These are phyloP conservation scores for Psilanteris sp. DNA, from an alignment of 1,140 invertebrate genomes.

Conservation along the genomic window DNA sequence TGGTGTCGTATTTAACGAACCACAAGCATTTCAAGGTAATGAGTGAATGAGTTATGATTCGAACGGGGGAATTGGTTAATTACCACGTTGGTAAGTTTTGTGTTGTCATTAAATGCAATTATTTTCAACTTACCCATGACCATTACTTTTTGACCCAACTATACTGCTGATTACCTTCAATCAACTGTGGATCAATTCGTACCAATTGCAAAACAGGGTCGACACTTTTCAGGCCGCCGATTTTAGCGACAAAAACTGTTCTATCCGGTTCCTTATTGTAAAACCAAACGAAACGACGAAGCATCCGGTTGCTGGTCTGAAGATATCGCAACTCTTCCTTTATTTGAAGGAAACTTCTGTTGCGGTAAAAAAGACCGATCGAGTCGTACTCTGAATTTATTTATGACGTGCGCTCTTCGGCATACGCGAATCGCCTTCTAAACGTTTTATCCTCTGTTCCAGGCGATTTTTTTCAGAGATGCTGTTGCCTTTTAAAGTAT, in stretches of 20 bases:
- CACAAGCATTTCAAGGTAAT: constrained; percentile 26
- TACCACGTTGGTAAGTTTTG: constrained; percentile 9
- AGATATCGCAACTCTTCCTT: constrained; percentile 52
- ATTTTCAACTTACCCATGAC: too few species aligned
- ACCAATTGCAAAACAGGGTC: constrained; percentile 11
- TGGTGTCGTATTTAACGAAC: constrained; percentile 2
- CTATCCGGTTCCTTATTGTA: constrained; percentile 50
- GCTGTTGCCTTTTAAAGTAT: constrained; percentile 21
- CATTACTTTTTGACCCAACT: too few species aligned
- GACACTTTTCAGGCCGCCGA: constrained; percentile 16
- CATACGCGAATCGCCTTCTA: constrained; percentile 58
- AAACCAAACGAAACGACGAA: constrained; percentile 51
- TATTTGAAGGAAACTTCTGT: constrained; percentile 64
- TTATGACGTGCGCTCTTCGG: constrained; percentile 60
- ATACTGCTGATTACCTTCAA: too few species aligned
- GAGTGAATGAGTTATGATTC: constrained; percentile 14
- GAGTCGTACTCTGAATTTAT: constrained; percentile 66
- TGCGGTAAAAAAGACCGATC: constrained; percentile 52
- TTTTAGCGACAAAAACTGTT: constrained; percentile 22
- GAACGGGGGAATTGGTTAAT: constrained; percentile 19
- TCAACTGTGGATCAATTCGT: constrained; percentile 10
- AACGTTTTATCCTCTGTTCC: constrained; percentile 48
- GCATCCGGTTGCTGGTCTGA: constrained; percentile 55
- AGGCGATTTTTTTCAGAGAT: constrained; percentile 28
- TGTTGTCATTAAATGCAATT: constrained; percentile 7